Evolutionary conservation across 2,888 invertebrate species (phyloP), one percentile per base, ranked within the genome.

Genomic region (Aleiodes testaceus): DNA sequence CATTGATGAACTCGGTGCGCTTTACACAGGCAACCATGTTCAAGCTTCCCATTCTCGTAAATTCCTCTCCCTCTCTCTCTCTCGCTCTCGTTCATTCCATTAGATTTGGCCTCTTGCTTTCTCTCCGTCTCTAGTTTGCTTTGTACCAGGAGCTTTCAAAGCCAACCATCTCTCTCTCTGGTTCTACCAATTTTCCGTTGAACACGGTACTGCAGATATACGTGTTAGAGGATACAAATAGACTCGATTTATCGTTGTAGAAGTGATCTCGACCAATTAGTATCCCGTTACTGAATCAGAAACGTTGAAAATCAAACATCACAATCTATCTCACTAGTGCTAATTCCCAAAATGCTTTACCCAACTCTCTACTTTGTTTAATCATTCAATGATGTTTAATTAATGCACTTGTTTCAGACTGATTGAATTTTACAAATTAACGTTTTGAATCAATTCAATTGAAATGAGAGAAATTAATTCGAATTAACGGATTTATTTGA

Each of bases 1-100:
- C 79, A 86, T 87, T 87, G 82, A 87, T 85, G 84, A 86, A 81
- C 82, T 83, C 82, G 80, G 63, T 79, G 80, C 79, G 79, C 80
- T 81, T 30, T 78, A 79, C 80, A 79, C 80, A 79, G 77, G 78
- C 80, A 76, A 76, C 77, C 73, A 79, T 73, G 70, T 75, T 70
- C 66, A 71, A 74, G 63, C 66, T 30, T 75, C 74, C 72, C 70
- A 36, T 73, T 14, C 55, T 11, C 18, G 42, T 42, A 30, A n/a
- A 55, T 65, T 64, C 73, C 73, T 71, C 78, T 70, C 74, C 72
- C 70, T 50, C 66, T 64, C 50, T 55, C 68, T 61, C 61, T 53
- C 69, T 5, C 74, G 59, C 50, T 53, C 69, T 6, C 72, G 52
- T 36, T 53, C 47, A 47, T 49, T 26, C 47, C 18, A 55, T 59